Evolutionary conservation across 2,113 vertebrate species (phyloP).

Genomic region (Syrmaticus mikado): DNA sequence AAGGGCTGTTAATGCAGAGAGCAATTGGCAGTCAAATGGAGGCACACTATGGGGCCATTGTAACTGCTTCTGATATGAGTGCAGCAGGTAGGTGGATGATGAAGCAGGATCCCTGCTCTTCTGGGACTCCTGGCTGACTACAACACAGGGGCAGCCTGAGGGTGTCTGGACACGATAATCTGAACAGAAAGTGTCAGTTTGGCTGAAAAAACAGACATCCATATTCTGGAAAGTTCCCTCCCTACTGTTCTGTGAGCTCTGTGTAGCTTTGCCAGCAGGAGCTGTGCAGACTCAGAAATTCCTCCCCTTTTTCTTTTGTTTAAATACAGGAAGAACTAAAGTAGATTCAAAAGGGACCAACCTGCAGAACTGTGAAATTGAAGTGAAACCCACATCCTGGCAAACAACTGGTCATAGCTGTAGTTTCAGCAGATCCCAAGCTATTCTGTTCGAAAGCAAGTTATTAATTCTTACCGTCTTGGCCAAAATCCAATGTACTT

Average conservation of each 20-base stretch:
- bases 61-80: neutral
- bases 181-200: slow-evolving; percentile 11
- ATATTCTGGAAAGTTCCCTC: slow-evolving; percentile 51
- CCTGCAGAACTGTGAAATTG: neutral
- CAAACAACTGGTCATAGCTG: neutral
- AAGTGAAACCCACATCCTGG: neutral
- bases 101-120: neutral
- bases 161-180: neutral
- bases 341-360: neutral
- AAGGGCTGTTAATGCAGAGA: neutral
- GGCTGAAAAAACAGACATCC: neutral
- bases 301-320: neutral
- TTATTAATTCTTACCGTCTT: slow-evolving; percentile 6
- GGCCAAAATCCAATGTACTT: slow-evolving; percentile 4
- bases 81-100: neutral
- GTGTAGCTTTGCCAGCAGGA: slow-evolving; percentile 24
- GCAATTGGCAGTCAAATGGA: neutral
- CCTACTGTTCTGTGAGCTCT: neutral
- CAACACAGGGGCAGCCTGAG: neutral
- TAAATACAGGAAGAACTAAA: neutral
- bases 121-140: neutral
- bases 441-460: neutral
- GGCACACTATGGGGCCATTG: neutral
- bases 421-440: neutral
- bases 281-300: slow-evolving; percentile 1